Conservation (phyloP, 1,140 invertebrate species). For the Temnothorax curvispinosus region DNA sequence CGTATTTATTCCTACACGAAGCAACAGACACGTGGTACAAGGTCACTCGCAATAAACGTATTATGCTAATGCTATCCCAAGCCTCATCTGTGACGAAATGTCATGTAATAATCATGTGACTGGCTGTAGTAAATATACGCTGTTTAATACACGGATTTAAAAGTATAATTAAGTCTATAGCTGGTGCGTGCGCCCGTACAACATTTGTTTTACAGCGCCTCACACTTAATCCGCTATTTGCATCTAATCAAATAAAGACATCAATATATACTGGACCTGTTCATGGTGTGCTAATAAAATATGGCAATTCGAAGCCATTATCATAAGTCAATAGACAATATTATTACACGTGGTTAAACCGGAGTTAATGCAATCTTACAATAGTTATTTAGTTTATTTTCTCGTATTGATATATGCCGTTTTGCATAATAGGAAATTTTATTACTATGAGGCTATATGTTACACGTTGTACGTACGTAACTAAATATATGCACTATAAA, state of each 20-base stretch:
- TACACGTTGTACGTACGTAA: neutral
- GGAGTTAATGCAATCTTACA: neutral
- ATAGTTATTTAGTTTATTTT: neutral
- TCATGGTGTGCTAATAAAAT: slow-evolving; percentile 1
- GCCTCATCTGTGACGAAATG: slow-evolving; percentile 21
- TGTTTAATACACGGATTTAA: slow-evolving; percentile 47
- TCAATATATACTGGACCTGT: slow-evolving; percentile 12
- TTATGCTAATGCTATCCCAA: slow-evolving; percentile 28
- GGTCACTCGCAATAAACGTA: neutral
- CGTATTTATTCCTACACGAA: neutral
- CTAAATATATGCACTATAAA: neutral
- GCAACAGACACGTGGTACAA: neutral
- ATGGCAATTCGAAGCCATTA: neutral
- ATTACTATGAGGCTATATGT: neutral
- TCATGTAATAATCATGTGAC: slow-evolving; percentile 11
- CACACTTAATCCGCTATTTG: slow-evolving; percentile 13
- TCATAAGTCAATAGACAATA: neutral
- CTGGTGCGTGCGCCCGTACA: neutral
- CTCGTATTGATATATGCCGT: neutral
- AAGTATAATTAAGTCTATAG: slow-evolving; percentile 40
- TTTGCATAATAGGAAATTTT: neutral
- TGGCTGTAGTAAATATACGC: neutral
- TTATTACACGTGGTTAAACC: neutral
- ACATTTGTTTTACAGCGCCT: neutral
- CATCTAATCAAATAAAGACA: slow-evolving; percentile 23